A percentile compares a stretch with the other conserved stretches of the same genome.
Conservation (phyloP, 2,888 invertebrate genomes). For the Punctoribates punctum region DNA sequence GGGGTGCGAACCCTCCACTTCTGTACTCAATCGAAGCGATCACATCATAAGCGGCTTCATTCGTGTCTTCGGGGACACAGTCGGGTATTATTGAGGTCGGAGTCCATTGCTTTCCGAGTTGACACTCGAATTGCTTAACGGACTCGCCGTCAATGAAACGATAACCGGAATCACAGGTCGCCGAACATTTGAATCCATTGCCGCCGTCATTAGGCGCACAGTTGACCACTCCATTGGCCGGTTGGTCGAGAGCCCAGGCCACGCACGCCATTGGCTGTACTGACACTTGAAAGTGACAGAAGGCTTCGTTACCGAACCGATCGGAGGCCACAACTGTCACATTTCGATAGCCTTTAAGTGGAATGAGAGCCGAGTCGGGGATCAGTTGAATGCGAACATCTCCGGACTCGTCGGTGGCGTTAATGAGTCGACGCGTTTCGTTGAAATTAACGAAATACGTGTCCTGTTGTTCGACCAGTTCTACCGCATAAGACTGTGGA, state of each 20-base stretch:
- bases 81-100: conserved; percentile 87
- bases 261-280: conserved; percentile 91
- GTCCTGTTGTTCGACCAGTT: conserved; percentile 81
- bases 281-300: conserved; percentile 87
- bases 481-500: conserved; percentile 89
- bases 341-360: conserved; percentile 52
- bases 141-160: conserved; percentile 85
- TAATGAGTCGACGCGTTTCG: conserved; percentile 76
- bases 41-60: conserved; percentile 90
- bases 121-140: conserved; percentile 79
- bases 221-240: conserved; percentile 81
- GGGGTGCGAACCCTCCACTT: conserved; percentile 82
- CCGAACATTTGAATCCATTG: conserved; percentile 70
- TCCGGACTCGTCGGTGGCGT: conserved; percentile 81
- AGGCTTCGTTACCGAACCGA: conserved; percentile 78
- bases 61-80: conserved; percentile 90
- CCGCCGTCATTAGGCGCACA: conserved; percentile 71
- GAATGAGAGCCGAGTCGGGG: conserved; percentile 77
- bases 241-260: conserved; percentile 86
- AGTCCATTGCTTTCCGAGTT: conserved; percentile 71
- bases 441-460: conserved; percentile 87
- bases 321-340: conserved; percentile 85
- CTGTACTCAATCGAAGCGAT: conserved; percentile 79
- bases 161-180: conserved; percentile 80
- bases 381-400: conserved; percentile 66